A percentile compares a stretch with the other conserved stretches of the same genome.
Evolutionary conservation across 2,113 vertebrate species (phyloP).

Genomic region (Passer montanus): DNA sequence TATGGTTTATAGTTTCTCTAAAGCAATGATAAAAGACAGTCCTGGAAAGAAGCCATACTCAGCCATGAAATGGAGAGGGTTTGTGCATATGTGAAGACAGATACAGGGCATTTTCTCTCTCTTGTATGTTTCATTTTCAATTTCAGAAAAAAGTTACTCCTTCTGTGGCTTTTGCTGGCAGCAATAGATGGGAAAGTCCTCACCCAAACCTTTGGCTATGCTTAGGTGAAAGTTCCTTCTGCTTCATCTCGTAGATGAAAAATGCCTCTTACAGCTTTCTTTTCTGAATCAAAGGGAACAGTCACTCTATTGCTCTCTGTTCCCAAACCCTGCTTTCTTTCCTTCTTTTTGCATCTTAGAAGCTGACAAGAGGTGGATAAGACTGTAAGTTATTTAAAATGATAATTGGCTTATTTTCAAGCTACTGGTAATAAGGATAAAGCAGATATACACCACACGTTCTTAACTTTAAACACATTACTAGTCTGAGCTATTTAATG

Average conservation of each 20-base stretch:
- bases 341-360: neutral
- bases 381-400: conserved; percentile 7
- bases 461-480: conserved; percentile 15
- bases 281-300: neutral
- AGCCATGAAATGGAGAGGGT: neutral
- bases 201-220: neutral
- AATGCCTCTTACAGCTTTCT: neutral
- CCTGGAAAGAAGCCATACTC: neutral
- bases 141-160: neutral
- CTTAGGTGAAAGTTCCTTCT: neutral
- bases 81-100: neutral
- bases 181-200: neutral
- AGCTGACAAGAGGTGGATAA: neutral
- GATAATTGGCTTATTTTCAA: conserved; percentile 39
- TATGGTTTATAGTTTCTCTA: neutral
- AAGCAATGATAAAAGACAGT: neutral
- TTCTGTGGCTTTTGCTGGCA: neutral
- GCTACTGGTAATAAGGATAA: neutral
- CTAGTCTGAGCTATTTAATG: neutral
- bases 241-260: conserved; percentile 11
- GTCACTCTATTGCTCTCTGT: neutral
- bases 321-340: neutral
- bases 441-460: neutral
- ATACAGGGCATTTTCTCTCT: neutral
- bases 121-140: neutral